A percentile compares a stretch with the other conserved stretches of the same genome.
Conservation (phyloP, 2,113 vertebrate species). For the Perognathus longimembris region DNA sequence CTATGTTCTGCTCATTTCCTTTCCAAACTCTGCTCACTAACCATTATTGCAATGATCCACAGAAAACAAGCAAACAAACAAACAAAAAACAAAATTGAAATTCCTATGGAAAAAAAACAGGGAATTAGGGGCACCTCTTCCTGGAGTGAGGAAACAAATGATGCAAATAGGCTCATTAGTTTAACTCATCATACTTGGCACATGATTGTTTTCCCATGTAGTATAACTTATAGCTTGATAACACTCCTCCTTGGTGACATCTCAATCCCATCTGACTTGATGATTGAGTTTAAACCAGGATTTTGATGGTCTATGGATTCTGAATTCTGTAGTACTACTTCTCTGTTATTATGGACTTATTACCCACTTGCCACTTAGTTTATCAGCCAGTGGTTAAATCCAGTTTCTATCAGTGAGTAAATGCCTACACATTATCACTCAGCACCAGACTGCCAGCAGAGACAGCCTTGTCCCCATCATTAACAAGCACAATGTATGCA, state of each 20-base stretch:
- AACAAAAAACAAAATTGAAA: slow-evolving; percentile 13
- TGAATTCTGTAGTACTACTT: slow-evolving; percentile 88
- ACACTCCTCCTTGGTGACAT: slow-evolving; percentile 83
- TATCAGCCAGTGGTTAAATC: slow-evolving; percentile 91
- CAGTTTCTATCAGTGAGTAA: slow-evolving; percentile 89
- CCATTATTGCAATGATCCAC: neutral
- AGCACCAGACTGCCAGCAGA: slow-evolving; percentile 89
- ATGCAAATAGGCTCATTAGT: slow-evolving; percentile 62
- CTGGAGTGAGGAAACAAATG: slow-evolving; percentile 45
- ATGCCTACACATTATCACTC: slow-evolving; percentile 91
- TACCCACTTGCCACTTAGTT: slow-evolving; percentile 92
- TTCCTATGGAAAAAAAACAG: slow-evolving; percentile 53
- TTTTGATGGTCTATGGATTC: slow-evolving; percentile 86
- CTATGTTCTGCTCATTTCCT: neutral
- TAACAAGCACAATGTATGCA: slow-evolving; percentile 92
- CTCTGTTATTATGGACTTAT: slow-evolving; percentile 91
- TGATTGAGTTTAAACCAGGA: slow-evolving; percentile 86
- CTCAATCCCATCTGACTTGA: slow-evolving; percentile 87
- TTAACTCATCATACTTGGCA: slow-evolving; percentile 60
- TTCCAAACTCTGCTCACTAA: neutral
- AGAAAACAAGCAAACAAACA: too few species aligned
- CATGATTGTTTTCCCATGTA: slow-evolving; percentile 75
- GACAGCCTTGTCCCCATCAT: slow-evolving; percentile 90
- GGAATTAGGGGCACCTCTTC: slow-evolving; percentile 40
- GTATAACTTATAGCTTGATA: slow-evolving; percentile 77